Percentiles rank a stretch among this genome's conserved stretches.
phyloP scores from a whole-genome alignment of 2,888 invertebrate genomes.

The Rhagium mordax region DNA sequence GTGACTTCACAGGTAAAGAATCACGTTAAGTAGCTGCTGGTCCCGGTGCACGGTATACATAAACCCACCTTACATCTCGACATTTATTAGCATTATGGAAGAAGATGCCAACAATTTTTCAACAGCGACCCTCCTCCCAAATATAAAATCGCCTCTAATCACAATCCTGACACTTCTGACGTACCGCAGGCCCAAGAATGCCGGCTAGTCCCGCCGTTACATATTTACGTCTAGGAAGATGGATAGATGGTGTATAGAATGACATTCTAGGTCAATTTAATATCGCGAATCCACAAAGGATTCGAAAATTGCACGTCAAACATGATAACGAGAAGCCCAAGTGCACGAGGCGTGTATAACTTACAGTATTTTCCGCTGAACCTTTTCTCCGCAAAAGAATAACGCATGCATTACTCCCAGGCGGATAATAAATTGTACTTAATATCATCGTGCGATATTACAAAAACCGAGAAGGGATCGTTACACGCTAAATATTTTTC shows the following conservation, averaged over 20 bases:
- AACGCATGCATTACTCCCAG: not conserved
- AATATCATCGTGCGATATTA: constrained; percentile 1
- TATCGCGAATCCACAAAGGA: constrained; percentile 11
- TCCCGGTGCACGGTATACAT: no score
- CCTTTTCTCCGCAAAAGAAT: not conserved
- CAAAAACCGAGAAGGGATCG: not conserved
- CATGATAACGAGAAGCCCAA: not conserved
- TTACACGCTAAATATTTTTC: not conserved
- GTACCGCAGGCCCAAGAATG: not conserved
- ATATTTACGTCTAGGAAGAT: constrained; percentile 44
- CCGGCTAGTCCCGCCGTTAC: not conserved
- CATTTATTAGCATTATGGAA: constrained; percentile 1
- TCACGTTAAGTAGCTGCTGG: not conserved
- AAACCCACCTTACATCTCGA: not conserved
- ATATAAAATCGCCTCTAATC: constrained; percentile 1
- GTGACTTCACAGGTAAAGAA: not conserved
- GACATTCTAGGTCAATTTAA: constrained; percentile 14
- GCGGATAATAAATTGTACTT: constrained; percentile 3
- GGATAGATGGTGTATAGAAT: constrained; percentile 32
- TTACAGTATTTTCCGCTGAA: not conserved
- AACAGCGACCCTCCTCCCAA: not conserved
- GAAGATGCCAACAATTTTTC: not conserved
- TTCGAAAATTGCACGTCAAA: constrained; percentile 2
- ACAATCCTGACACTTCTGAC: not conserved
- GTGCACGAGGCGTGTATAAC: not conserved